Evolutionary conservation across 1,140 invertebrate genomes (phyloP).

Genomic region (Nomia melanderi): DNA sequence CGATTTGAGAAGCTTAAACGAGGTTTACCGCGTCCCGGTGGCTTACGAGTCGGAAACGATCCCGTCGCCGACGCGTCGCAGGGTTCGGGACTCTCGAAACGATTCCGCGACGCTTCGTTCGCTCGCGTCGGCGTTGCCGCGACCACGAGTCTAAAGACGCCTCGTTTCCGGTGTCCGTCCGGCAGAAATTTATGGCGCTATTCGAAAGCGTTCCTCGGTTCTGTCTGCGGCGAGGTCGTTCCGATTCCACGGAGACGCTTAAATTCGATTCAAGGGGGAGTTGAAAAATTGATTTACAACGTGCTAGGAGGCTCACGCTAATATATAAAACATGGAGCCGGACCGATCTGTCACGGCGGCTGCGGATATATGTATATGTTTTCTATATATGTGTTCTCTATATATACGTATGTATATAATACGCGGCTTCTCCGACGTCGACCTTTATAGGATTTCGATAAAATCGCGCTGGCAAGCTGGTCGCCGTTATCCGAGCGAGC

Average conservation of each 20-base stretch:
- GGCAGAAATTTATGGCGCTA: slow-evolving; percentile 36
- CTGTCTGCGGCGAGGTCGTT: slow-evolving; percentile 37
- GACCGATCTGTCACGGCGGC: neutral
- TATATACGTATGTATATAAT: too few species aligned
- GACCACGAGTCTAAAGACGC: neutral
- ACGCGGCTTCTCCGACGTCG: neutral
- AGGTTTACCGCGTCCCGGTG: neutral
- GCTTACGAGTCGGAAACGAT: neutral
- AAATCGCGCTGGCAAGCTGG: slow-evolving; percentile 32
- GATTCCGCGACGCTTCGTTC: slow-evolving; percentile 23
- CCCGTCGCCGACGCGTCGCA: neutral
- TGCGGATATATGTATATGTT: neutral
- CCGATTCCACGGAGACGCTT: slow-evolving; percentile 48
- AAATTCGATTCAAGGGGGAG: slow-evolving; percentile 55
- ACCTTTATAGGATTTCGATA: slow-evolving; percentile 50
- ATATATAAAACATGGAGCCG: slow-evolving; percentile 61
- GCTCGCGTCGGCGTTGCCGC: too few species aligned
- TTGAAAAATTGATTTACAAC: slow-evolving; percentile 59
- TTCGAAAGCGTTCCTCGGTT: slow-evolving; percentile 54
- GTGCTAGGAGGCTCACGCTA: slow-evolving; percentile 47
- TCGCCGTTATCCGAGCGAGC: slow-evolving; percentile 5
- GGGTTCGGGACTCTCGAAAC: neutral
- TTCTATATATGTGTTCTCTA: too few species aligned
- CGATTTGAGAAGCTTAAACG: slow-evolving; percentile 13
- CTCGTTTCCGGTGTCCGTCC: neutral